A percentile compares a stretch with the other conserved stretches of the same genome.
These are phyloP conservation scores for Diplodus puntazzo DNA, from an alignment of 2,797 vertebrate genomes.

Conservation along the genomic window DNA sequence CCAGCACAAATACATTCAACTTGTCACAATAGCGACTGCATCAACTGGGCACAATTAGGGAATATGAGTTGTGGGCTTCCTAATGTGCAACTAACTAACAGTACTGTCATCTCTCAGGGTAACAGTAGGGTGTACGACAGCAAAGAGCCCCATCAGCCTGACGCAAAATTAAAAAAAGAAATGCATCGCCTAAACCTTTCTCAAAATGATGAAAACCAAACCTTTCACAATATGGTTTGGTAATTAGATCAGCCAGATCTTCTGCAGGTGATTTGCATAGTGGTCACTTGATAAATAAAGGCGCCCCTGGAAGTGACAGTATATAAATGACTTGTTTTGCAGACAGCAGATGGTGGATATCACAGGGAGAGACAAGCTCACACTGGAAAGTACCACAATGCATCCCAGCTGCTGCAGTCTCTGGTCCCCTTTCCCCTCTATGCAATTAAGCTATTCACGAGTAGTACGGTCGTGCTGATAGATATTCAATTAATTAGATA, in stretches of 20 bases:
- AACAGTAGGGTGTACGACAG: slow-evolving; percentile 58
- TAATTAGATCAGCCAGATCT: slow-evolving; percentile 84
- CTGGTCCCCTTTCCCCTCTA: slow-evolving; percentile 75
- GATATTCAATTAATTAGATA: slow-evolving; percentile 79
- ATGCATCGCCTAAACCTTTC: slow-evolving; percentile 59
- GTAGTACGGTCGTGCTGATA: slow-evolving; percentile 62
- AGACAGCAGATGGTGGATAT: slow-evolving; percentile 95
- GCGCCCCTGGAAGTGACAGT: slow-evolving; percentile 87
- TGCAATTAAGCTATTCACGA: slow-evolving; percentile 84
- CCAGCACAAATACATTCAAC: slow-evolving; percentile 56
- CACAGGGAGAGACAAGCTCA: slow-evolving; percentile 86
- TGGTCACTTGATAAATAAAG: slow-evolving; percentile 91
- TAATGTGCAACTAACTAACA: slow-evolving; percentile 71
- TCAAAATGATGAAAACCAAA: slow-evolving; percentile 77
- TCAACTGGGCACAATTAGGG: slow-evolving; percentile 71
- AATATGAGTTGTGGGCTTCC: slow-evolving; percentile 58
- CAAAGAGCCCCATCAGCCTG: slow-evolving; percentile 47
- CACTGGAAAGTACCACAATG: slow-evolving; percentile 83
- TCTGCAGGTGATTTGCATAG: slow-evolving; percentile 88
- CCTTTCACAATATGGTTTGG: slow-evolving; percentile 81
- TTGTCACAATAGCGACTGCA: slow-evolving; percentile 63
- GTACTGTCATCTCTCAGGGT: slow-evolving; percentile 68
- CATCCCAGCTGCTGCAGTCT: slow-evolving; percentile 92
- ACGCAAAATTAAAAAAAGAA: slow-evolving; percentile 61
- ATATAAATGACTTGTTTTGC: slow-evolving; percentile 94